Evolutionary conservation across 1,140 invertebrate species (phyloP).

Genomic region (Drosophila kikkawai): DNA sequence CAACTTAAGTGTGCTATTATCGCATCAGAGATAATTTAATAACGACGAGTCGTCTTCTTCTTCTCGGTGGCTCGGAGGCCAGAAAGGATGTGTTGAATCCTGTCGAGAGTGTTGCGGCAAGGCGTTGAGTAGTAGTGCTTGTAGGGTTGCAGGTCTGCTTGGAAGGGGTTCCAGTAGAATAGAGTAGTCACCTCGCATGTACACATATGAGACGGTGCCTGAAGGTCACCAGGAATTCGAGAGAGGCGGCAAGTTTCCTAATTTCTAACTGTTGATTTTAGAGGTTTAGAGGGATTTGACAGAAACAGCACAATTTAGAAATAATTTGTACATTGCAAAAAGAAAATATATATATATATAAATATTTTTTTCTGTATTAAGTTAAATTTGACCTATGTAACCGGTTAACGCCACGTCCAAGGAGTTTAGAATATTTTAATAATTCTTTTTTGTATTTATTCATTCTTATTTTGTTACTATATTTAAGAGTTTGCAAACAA

Average conservation of each 20-base stretch:
- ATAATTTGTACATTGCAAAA: too few relatives aligned
- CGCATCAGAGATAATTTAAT: constrained; percentile 83
- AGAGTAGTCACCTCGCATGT: background rate
- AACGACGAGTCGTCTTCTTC: constrained; percentile 61
- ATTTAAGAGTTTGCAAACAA: too few relatives aligned
- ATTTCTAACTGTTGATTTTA: background rate
- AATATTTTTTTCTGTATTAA: too few relatives aligned
- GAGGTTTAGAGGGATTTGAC: too few relatives aligned
- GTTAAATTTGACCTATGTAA: too few relatives aligned
- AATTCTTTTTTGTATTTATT: too few relatives aligned
- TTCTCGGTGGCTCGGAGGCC: constrained; percentile 53
- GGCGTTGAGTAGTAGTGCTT: constrained; percentile 68
- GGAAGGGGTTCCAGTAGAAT: background rate
- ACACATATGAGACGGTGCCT: constrained; percentile 10
- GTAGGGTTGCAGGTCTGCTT: constrained; percentile 16
- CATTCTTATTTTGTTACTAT: too few relatives aligned
- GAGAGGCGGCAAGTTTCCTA: background rate
- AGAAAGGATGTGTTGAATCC: constrained; percentile 73
- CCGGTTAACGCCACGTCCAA: too few relatives aligned
- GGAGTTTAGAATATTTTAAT: too few relatives aligned
- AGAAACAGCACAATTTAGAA: too few relatives aligned
- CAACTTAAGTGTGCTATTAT: constrained; percentile 78
- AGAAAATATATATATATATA: too few relatives aligned
- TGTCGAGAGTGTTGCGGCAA: constrained; percentile 69
- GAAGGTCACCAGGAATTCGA: constrained; percentile 45